Base-by-base conservation (phyloP, 2,888 invertebrate genomes). In the Vanessa cardui region DNA sequence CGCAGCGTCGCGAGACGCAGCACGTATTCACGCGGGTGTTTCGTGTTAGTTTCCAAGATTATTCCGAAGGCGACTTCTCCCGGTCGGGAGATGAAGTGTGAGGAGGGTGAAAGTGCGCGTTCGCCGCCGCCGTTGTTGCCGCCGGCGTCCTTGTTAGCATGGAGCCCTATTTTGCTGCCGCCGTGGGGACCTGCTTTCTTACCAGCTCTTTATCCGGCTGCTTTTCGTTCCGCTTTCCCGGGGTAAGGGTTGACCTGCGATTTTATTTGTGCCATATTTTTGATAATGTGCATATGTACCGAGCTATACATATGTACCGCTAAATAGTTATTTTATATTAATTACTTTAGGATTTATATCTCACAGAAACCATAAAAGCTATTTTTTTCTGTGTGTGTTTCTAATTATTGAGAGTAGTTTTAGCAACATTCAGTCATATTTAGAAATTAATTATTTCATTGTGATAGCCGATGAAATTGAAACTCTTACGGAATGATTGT, bases 181-280 rank as follows among this genome's bases (percentile, higher is more conserved):
- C 96, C 96, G 26, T 96, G 96, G 96, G 95, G 95, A 64, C 95
- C 95, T 76, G 95, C 96, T 49, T 92, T 96, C 72, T 81, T 96
- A 75, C 95, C 96, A 73, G 95, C 95, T 72, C 95, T 95, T 83
- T 96, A 95, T 88, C 96, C 95, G 80, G 95, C 96, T 71, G 95
- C 96, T 54, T 93, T 95, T 75, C 92, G 95, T 59, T 95, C 95
- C 66, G 96, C 96, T 72, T 92, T 96, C 78, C 96, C 96, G 63
- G 95, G 96, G 96, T 96, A 94, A 94, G 95, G 7, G 52, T 7
- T 31, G 26, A 93, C 72, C 76, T 73, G 73, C 49, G 46, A 63
- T 33, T 71, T 58, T 59, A 46, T 26, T 31, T 21, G 21, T 50
- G 12, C 12, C 1, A 49, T 49, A 1, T 20, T 9, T 12, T 9